A percentile compares a stretch with the other conserved stretches of the same genome.
Conservation (phyloP, 1,140 invertebrate genomes). For the Cydia fagiglandana region DNA sequence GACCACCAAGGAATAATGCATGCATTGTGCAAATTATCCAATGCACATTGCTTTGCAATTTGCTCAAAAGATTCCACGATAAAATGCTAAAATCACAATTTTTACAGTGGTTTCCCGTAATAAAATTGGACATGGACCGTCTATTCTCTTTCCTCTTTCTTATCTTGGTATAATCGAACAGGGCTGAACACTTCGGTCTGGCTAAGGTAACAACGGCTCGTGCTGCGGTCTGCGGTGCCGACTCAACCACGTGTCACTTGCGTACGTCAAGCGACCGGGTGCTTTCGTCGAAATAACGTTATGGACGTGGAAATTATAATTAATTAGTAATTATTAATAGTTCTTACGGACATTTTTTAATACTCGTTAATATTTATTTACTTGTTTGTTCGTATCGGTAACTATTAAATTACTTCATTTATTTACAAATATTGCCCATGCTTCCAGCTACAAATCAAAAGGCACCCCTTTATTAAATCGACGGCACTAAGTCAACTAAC, state of each 20-base stretch:
- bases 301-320: not conserved
- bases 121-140: not conserved
- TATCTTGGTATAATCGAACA: not conserved
- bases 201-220: constrained; percentile 27
- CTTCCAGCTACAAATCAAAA: constrained; percentile 68
- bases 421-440: constrained; percentile 49
- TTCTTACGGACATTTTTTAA: not conserved
- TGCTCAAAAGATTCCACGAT: not conserved
- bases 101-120: not conserved
- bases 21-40: constrained; percentile 15
- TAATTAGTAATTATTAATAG: not conserved
- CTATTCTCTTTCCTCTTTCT: not conserved
- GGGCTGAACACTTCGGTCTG: constrained; percentile 6
- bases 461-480: constrained; percentile 72
- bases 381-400: constrained; percentile 8
- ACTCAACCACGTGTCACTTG: constrained; percentile 43
- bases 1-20: constrained; percentile 20
- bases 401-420: constrained; percentile 35
- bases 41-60: not conserved
- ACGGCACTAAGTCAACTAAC: constrained; percentile 69
- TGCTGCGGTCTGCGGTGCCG: constrained; percentile 39
- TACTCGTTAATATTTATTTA: not conserved
- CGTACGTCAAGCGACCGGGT: constrained; percentile 41
- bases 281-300: constrained; percentile 14
- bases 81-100: not conserved